phyloP scores from a whole-genome alignment of 1,140 invertebrate genomes.

The Sycobia sp. region DNA sequence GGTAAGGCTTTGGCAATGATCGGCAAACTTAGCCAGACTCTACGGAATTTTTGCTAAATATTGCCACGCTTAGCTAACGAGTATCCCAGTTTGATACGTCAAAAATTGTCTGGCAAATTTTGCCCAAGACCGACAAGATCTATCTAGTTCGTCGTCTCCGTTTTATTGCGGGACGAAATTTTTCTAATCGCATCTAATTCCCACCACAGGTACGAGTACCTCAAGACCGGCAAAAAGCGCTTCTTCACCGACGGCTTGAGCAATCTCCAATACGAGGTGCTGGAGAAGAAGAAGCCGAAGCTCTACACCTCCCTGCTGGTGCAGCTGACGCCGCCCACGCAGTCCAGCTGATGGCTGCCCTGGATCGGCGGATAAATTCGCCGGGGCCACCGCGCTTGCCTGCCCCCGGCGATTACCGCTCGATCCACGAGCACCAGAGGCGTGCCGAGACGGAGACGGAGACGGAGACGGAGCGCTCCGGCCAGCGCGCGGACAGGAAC shows the following conservation, averaged over 20 bases:
- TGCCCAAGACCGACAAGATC: no score
- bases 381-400: neutral
- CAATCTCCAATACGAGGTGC: slow-evolving; percentile 80
- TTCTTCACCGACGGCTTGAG: slow-evolving; percentile 86
- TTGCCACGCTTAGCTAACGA: no score
- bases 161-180: no score
- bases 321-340: slow-evolving; percentile 62
- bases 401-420: slow-evolving; percentile 14
- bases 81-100: no score
- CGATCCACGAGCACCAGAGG: slow-evolving; percentile 4
- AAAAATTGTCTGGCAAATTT: no score
- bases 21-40: no score
- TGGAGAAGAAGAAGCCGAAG: slow-evolving; percentile 71
- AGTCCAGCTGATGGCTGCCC: slow-evolving; percentile 65
- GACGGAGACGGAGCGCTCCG: neutral
- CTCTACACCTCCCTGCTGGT: slow-evolving; percentile 80
- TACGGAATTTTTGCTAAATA: no score
- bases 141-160: no score
- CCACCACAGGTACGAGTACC: slow-evolving; percentile 81
- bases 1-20: no score
- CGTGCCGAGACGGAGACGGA: neutral
- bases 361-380: slow-evolving; percentile 57
- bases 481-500: neutral
- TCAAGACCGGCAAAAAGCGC: slow-evolving; percentile 80
- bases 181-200: no score